Percentiles rank a stretch among this genome's conserved stretches.
These are phyloP conservation scores for Stomatorhinus walkeri DNA, from an alignment of 2,797 vertebrate species.

Conservation along the genomic window DNA sequence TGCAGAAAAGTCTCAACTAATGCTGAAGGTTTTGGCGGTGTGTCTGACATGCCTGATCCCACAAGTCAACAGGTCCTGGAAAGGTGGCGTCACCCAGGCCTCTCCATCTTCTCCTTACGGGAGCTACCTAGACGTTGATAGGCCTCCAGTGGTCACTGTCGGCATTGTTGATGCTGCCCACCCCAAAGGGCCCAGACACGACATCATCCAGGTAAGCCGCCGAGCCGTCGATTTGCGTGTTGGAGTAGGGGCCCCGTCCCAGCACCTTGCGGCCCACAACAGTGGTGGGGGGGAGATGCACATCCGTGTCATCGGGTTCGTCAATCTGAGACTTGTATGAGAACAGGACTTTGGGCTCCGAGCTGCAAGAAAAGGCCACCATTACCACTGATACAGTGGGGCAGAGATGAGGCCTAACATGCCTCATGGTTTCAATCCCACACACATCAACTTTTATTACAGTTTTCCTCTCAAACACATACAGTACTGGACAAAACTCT, in stretches of 20 bases:
- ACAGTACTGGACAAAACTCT: background rate
- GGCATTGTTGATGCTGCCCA: constrained; percentile 79
- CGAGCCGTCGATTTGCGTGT: constrained; percentile 85
- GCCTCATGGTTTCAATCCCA: background rate
- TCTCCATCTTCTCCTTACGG: constrained; percentile 19
- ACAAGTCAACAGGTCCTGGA: background rate
- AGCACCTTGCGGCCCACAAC: constrained; percentile 74
- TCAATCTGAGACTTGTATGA: constrained; percentile 98
- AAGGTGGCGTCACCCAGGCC: constrained; percentile 20
- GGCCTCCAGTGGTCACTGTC: constrained; percentile 92
- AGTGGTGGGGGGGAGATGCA: constrained; percentile 84
- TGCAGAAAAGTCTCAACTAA: background rate
- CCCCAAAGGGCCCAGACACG: constrained; percentile 77
- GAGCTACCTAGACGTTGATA: constrained; percentile 61
- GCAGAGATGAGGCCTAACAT: no score
- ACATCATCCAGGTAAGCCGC: constrained; percentile 83
- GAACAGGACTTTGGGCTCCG: constrained; percentile 97
- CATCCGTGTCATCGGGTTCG: constrained; percentile 84
- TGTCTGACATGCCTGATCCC: background rate
- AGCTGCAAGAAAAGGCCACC: constrained; percentile 76
- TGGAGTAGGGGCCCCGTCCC: constrained; percentile 78
- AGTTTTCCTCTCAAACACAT: constrained; percentile 37
- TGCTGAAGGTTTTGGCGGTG: background rate
- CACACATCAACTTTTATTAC: constrained; percentile 80
- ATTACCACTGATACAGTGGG: constrained; percentile 22